These are phyloP conservation scores for Corapipo altera DNA, from an alignment of 2,113 vertebrate genomes.

Conservation along the genomic window DNA sequence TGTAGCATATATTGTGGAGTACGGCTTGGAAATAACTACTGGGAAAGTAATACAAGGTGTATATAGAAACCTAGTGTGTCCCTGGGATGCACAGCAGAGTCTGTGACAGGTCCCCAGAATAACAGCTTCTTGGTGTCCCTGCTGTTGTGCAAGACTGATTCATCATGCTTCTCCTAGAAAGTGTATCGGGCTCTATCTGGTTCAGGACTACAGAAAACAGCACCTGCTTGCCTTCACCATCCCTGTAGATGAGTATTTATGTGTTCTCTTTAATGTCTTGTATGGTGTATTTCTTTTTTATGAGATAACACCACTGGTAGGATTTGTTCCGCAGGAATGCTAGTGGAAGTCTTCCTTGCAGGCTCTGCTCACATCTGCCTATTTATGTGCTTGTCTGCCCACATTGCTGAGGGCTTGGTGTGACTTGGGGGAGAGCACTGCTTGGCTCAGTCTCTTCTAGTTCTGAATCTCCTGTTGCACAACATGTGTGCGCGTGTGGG, in stretches of 20 bases:
- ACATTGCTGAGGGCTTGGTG: neutral
- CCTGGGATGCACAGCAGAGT: neutral
- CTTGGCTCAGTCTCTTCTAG: neutral
- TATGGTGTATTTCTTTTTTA: neutral
- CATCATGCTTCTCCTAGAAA: neutral
- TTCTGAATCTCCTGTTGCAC: neutral
- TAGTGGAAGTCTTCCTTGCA: neutral
- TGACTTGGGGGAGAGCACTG: neutral
- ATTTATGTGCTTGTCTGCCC: neutral
- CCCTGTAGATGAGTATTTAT: neutral
- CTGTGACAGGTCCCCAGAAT: neutral
- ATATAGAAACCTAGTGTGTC: neutral
- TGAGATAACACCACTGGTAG: neutral
- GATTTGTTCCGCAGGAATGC: neutral
- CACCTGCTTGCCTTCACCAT: neutral
- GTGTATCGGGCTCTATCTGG: neutral
- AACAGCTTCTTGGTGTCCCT: neutral
- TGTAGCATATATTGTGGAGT: neutral
- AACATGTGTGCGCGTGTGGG: rapidly evolving
- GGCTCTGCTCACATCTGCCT: neutral
- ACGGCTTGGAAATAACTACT: neutral
- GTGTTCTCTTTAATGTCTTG: neutral
- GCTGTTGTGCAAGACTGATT: neutral
- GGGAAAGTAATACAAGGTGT: neutral
- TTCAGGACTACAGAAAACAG: neutral